phyloP scores from a whole-genome alignment of 2,797 vertebrate species.

The Chromobotia macracanthus region DNA sequence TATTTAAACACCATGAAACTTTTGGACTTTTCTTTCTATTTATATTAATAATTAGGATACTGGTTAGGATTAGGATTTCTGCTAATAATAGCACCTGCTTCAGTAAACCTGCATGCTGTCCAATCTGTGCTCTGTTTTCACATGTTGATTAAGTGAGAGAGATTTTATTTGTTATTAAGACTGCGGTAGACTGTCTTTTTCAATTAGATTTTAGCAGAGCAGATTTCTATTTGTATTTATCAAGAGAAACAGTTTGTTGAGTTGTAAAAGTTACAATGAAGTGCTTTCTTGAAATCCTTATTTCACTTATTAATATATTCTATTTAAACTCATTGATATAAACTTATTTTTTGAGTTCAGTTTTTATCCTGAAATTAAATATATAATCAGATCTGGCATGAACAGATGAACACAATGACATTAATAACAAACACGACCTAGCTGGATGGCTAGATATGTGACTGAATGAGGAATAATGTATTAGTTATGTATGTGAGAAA shows the following conservation, averaged over 20 bases:
- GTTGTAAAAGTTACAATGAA: no score
- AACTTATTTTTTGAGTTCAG: no score
- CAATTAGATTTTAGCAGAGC: no score
- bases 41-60: not conserved
- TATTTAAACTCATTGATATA: no score
- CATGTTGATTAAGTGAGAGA: not conserved
- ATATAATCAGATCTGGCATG: not conserved
- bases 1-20: not conserved
- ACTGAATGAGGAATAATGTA: no score
- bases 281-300: no score
- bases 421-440: not conserved
- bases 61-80: no score
- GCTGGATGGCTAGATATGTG: not conserved
- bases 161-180: not conserved
- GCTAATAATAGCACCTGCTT: slow-evolving; percentile 5
- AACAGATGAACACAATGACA: not conserved
- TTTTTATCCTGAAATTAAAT: not conserved
- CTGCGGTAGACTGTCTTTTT: not conserved
- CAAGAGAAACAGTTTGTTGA: no score
- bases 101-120: not conserved
- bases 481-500: no score
- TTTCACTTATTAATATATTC: no score
- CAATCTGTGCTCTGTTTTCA: not conserved
- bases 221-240: no score
- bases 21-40: not conserved